Evolutionary conservation across 2,888 invertebrate species (phyloP), one percentile per base, ranked within the genome.

Genomic region (Schizaphis graminum): DNA sequence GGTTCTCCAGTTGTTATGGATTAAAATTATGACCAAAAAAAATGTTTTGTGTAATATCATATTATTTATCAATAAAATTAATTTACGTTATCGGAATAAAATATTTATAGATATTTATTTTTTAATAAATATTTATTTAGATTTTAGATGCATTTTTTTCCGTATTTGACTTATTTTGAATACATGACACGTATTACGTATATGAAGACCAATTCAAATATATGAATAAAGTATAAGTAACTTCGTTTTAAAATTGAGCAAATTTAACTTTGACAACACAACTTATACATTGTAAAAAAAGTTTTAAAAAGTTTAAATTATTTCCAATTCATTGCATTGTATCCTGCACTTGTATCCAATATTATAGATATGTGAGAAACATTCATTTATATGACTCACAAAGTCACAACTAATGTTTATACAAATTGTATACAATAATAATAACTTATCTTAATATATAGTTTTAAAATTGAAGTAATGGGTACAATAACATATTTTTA

Each of bases 281-380:
- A 57, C 56, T 57, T 41, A 41, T 35, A 56, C 24, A 26, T 89
- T 77, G 77, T 35, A 77, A 21, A 77, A 53, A 87, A 88, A 88
- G 49, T 49, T 88, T 24, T 24, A 88, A 88, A 88, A 88, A 88
- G 53, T 88, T 88, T 53, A n/a, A 49, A 87, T 87, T 87, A 77
- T 77, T 86, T 53, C n/a, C 24, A 77, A 8, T 35, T 35, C 8
- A 77, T 77, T 77, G 35, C 16, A 77, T 77, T 77, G 35, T 77
- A 67, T 77, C 21, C 21, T 77, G 21, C 35, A 35, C 77, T 77
- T 77, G 2, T 35, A 35, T 77, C 1, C 77, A 41, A 77, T 77
- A 77, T 77, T 77, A 77, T 35, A 35, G 8, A 77, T 24, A 35
- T 35, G 21, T 8, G 8, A 77, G 21, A 35, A 7, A 21, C 3